Percentiles rank a stretch among this genome's conserved stretches.
phyloP scores from a whole-genome alignment of 2,888 invertebrate genomes.

The Drosophila pseudotakahashii region DNA sequence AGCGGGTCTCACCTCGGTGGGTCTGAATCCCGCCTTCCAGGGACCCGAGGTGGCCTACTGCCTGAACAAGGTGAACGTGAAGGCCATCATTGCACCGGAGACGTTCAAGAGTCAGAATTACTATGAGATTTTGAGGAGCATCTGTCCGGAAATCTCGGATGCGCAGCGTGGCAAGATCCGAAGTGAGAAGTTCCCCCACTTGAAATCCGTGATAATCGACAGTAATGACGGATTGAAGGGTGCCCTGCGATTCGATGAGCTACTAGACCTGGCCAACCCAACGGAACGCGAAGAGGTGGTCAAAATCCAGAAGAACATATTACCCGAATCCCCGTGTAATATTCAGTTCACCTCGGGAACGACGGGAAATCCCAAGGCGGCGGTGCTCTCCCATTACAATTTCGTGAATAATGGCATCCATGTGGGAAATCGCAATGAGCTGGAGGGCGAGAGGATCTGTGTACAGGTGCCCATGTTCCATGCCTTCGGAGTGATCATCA shows the following conservation, averaged over 20 bases:
- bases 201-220: conserved; percentile 87
- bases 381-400: conserved; percentile 88
- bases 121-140: conserved; percentile 87
- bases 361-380: conserved; percentile 91
- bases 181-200: conserved; percentile 84
- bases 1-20: conserved; percentile 90
- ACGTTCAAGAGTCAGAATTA: conserved; percentile 88
- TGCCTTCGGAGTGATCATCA: conserved; percentile 90
- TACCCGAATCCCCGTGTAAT: conserved; percentile 89
- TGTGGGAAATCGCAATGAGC: conserved; percentile 85
- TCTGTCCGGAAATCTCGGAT: conserved; percentile 86
- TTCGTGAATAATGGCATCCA: conserved; percentile 91
- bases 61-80: conserved; percentile 89
- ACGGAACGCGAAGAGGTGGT: conserved; percentile 57
- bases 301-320: conserved; percentile 85
- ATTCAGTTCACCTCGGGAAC: conserved; percentile 95
- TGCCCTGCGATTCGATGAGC: conserved; percentile 84
- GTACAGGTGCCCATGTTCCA: conserved; percentile 92
- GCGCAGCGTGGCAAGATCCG: conserved; percentile 85
- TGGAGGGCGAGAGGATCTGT: conserved; percentile 85
- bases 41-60: conserved; percentile 89
- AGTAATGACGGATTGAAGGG: conserved; percentile 85
- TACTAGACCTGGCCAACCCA: conserved; percentile 77
- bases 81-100: conserved; percentile 88
- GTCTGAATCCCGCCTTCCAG: conserved; percentile 91